phyloP scores from a whole-genome alignment of 2,113 vertebrate species.

The Neolamprologus caudopunctatus region DNA sequence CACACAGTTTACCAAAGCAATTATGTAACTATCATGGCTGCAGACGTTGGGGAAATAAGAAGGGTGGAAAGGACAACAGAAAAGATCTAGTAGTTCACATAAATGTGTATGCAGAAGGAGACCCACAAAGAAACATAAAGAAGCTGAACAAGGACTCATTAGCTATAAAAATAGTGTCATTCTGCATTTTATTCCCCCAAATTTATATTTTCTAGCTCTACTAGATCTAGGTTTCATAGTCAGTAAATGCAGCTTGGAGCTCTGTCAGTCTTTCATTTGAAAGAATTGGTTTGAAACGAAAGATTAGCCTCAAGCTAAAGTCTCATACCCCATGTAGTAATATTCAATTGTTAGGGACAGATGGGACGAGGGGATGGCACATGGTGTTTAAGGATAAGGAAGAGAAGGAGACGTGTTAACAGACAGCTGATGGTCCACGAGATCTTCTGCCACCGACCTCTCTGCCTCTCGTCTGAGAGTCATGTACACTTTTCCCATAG shows the following conservation, averaged over 20 bases:
- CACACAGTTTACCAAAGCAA: slow-evolving; percentile 59
- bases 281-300: not conserved
- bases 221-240: not conserved
- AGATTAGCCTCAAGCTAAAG: not conserved
- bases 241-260: not conserved
- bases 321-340: not conserved
- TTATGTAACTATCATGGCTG: slow-evolving; percentile 44
- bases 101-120: not conserved
- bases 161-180: not conserved
- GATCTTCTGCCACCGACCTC: slow-evolving; percentile 28
- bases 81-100: not conserved
- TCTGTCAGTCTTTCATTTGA: not conserved
- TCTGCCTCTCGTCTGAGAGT: slow-evolving; percentile 46
- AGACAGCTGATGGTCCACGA: slow-evolving; percentile 39
- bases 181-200: not conserved
- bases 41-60: not conserved
- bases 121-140: not conserved
- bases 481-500: slow-evolving; percentile 52
- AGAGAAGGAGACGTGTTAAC: not conserved
- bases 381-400: not conserved
- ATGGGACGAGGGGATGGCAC: not conserved
- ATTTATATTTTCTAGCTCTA: not conserved
- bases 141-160: not conserved
- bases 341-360: not conserved
- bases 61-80: not conserved